Conservation (phyloP, 2,888 invertebrate species). For the Synanthedon myopaeformis region DNA sequence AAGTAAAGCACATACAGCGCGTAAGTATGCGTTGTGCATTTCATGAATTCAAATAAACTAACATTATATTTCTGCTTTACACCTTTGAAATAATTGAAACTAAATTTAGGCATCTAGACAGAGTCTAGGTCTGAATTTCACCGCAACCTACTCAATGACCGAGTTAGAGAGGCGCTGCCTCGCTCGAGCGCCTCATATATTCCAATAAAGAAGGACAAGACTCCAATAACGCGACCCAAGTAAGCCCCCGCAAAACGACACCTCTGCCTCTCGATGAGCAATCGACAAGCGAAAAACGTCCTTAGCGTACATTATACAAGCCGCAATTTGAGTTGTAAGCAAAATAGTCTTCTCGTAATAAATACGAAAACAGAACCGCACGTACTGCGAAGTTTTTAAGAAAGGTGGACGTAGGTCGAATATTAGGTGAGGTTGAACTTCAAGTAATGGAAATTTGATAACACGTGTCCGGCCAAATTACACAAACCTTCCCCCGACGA, state of each 20-base stretch:
- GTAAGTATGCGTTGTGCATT: no score
- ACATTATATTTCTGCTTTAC: no score
- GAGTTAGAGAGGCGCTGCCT: constrained; percentile 10
- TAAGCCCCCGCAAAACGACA: constrained; percentile 54
- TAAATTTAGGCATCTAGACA: neutral
- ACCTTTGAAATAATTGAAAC: neutral
- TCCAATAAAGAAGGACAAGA: constrained; percentile 60
- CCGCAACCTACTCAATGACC: neutral
- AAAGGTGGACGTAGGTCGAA: constrained; percentile 33
- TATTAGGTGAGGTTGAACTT: constrained; percentile 27
- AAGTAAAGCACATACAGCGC: no score
- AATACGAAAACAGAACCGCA: constrained; percentile 46
- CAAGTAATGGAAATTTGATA: constrained; percentile 44
- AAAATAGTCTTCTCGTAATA: constrained; percentile 22
- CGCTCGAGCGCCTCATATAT: constrained; percentile 37
- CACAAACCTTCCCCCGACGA: constrained; percentile 7
- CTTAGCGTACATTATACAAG: constrained; percentile 12
- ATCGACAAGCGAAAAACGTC: constrained; percentile 18
- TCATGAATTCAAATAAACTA: no score
- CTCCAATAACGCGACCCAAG: constrained; percentile 54
- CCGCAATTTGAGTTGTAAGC: constrained; percentile 9
- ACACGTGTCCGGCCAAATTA: constrained; percentile 19
- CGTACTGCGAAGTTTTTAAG: constrained; percentile 52
- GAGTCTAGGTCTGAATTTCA: neutral
- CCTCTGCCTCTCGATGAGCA: constrained; percentile 31